Evolutionary conservation across 37 sponge, comb jelly and placozoan genomes (phyloP), one percentile per base, ranked within the genome.

Genomic region (Hormiphora californensis): DNA sequence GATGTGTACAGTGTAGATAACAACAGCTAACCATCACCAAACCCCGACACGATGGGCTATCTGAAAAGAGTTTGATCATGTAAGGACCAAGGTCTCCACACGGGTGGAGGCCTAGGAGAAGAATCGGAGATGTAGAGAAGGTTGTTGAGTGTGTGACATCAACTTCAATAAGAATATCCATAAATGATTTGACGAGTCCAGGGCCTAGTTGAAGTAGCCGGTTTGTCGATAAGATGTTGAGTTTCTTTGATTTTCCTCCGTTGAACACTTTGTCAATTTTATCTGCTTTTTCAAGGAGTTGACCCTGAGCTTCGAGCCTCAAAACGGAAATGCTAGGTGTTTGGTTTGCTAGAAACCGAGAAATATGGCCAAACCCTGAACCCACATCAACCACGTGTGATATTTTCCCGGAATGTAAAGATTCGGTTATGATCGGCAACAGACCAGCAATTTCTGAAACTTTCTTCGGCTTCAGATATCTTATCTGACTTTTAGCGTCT

Each of bases 281-380:
- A 5, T 39, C 46, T 22, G 81, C 81, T 33, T 73, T 73, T 33
- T 40, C 38, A 22, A 73, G 40, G 46, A 73, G 23, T 4, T n/a
- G 21, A 43, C 46, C 40, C 22, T 73, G 81, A 15, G 81, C 81
- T 33, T 73, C 81, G 17, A 73, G 40, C 43, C 81, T 21, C 1
- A 73, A 30, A 32, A 73, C 23, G 1, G 5, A n/a, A 73, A 43
- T 43, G 44, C 27, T 5, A 40, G 81, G 81, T 23, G 40, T 73
- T 40, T 73, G 81, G 27, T 73, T 73, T 22, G 81, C 81, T 43
- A 73, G 40, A 40, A 73, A 73, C 23, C 81, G 9, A 5, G 81
- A 73, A 5, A 36, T 46, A 40, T 73, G 81, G 17, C 81, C 81
- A 8, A 73, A 22, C 9, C 81, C 81, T 40, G 81, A 73, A 12